A percentile compares a stretch with the other conserved stretches of the same genome.
Conservation (phyloP, 2,888 invertebrate species). For the Cheilosia urbana region DNA sequence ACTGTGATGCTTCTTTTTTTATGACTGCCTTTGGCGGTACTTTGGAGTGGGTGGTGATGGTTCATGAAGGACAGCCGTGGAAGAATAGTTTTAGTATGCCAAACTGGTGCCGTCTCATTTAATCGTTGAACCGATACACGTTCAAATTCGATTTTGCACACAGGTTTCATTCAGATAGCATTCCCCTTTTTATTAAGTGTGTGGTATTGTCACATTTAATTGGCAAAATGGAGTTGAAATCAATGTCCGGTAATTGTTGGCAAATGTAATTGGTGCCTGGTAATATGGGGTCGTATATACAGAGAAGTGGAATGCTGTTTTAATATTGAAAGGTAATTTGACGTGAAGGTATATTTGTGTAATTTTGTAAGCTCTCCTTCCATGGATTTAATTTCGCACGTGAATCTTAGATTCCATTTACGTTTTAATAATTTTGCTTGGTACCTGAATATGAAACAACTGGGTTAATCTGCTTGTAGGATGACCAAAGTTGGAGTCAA, state of each 20-base stretch:
- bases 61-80: slow-evolving; percentile 42
- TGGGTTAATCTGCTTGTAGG: too few relatives aligned
- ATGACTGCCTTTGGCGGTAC: slow-evolving; percentile 64
- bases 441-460: too few relatives aligned
- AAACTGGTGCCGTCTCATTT: slow-evolving; percentile 79
- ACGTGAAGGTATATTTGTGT: too few relatives aligned
- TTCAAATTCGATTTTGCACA: slow-evolving; percentile 77
- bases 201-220: slow-evolving; percentile 77
- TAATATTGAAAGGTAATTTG: background rate
- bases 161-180: slow-evolving; percentile 66
- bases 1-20: slow-evolving; percentile 75
- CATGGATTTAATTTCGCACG: too few relatives aligned
- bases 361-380: too few relatives aligned
- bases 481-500: too few relatives aligned
- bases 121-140: slow-evolving; percentile 79
- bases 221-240: slow-evolving; percentile 72
- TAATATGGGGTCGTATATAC: slow-evolving; percentile 9
- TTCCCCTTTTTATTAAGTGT: slow-evolving; percentile 74
- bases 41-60: slow-evolving; percentile 56
- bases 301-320: background rate
- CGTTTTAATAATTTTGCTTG: too few relatives aligned
- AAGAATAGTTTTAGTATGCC: slow-evolving; percentile 74
- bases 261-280: slow-evolving; percentile 49
- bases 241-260: slow-evolving; percentile 51
- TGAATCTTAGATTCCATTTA: too few relatives aligned